phyloP scores from a whole-genome alignment of 2,797 vertebrate species.

The Tiaroga cobitis region DNA sequence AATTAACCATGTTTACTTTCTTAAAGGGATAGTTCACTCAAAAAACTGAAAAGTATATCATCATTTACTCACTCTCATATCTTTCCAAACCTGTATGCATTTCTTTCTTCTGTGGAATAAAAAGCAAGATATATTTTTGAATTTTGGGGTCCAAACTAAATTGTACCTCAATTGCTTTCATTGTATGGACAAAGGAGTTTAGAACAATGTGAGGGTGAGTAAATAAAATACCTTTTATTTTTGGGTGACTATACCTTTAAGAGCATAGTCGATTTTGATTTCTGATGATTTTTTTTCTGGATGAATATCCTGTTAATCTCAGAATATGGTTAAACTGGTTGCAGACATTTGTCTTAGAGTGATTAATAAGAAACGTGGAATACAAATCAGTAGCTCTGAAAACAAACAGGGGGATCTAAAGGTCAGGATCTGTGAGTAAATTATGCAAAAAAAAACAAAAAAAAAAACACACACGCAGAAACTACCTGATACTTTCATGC shows the following conservation, averaged over 20 bases:
- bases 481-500: neutral
- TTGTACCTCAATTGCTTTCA: neutral
- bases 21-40: neutral
- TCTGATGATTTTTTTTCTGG: neutral
- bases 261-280: neutral
- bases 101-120: neutral
- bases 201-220: neutral
- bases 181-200: neutral
- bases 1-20: neutral
- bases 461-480: neutral
- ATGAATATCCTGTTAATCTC: neutral
- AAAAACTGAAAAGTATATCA: neutral
- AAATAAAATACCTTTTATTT: neutral
- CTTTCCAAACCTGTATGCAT: neutral
- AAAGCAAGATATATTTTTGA: neutral
- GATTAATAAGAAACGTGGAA: constrained; percentile 18
- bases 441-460: neutral
- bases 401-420: constrained; percentile 38
- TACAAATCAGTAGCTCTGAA: constrained; percentile 24
- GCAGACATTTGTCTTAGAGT: neutral
- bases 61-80: neutral
- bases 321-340: neutral
- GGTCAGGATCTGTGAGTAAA: constrained; percentile 17
- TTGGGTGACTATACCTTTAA: neutral
- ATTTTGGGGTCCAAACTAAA: neutral